A percentile compares a stretch with the other conserved stretches of the same genome.
These are phyloP conservation scores for Pempheris klunzingeri DNA, from an alignment of 2,797 vertebrate genomes.

Conservation along the genomic window DNA sequence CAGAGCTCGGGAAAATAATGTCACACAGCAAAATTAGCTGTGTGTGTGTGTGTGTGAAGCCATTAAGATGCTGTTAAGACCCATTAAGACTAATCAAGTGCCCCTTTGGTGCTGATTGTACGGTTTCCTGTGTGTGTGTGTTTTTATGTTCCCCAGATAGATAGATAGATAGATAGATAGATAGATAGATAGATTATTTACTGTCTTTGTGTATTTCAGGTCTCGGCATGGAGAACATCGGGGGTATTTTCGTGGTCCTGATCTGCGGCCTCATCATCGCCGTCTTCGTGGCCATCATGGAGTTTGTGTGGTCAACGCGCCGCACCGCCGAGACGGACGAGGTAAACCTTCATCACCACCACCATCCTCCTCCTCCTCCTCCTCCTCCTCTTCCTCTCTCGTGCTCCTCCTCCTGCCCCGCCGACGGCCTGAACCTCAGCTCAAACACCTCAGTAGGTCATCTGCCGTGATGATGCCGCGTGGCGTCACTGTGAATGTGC, in stretches of 20 bases:
- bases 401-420: conserved; percentile 58
- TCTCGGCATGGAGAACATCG: conserved; percentile 94
- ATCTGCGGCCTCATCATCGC: conserved; percentile 94
- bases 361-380: conserved; percentile 42
- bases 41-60: conserved; percentile 10
- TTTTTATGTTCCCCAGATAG: not conserved
- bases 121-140: conserved; percentile 6
- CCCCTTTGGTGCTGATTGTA: conserved; percentile 21
- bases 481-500: not conserved
- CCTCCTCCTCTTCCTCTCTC: conserved; percentile 44
- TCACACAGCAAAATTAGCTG: not conserved
- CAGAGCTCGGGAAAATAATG: not conserved
- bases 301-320: conserved; percentile 93
- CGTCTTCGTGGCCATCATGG: conserved; percentile 93
- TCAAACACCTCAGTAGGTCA: conserved; percentile 76
- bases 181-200: too few relatives aligned
- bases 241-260: conserved; percentile 92
- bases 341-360: conserved; percentile 81
- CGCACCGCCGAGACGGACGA: conserved; percentile 90
- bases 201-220: conserved; percentile 75
- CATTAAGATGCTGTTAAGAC: conserved; percentile 22
- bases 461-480: conserved; percentile 5
- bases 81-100: conserved; percentile 27
- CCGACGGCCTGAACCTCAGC: conserved; percentile 63
- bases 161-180: not conserved